Percentiles rank a stretch among this genome's conserved stretches.
Evolutionary conservation across 2,797 vertebrate genomes (phyloP).

Genomic region (Microchirus variegatus): DNA sequence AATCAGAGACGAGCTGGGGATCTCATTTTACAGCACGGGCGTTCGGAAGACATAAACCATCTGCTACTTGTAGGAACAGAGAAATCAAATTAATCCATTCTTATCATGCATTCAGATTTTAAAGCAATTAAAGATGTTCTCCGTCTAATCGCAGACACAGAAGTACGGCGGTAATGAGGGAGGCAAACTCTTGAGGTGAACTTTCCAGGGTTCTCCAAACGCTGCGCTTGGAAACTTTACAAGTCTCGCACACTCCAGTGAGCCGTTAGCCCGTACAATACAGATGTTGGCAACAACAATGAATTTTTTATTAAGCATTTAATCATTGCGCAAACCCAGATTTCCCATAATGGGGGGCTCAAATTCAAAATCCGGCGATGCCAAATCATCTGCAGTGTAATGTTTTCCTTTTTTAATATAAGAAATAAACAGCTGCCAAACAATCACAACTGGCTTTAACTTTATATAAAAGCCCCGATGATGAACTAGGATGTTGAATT

Average conservation of each 20-base stretch:
- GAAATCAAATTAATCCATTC: slow-evolving; percentile 99
- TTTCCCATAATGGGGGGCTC: slow-evolving; percentile 83
- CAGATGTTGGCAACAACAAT: slow-evolving; percentile 98
- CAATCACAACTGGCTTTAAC: slow-evolving; percentile 81
- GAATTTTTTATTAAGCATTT: slow-evolving; percentile 95
- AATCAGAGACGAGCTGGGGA: slow-evolving; percentile 99
- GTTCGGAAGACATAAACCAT: slow-evolving; percentile 99
- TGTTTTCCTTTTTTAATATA: slow-evolving; percentile 85
- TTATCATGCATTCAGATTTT: slow-evolving; percentile 99
- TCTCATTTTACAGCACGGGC: slow-evolving; percentile 99
- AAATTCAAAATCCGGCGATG: slow-evolving; percentile 80
- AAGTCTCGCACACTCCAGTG: slow-evolving; percentile 98
- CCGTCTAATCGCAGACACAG: slow-evolving; percentile 99
- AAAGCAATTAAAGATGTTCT: slow-evolving; percentile 99
- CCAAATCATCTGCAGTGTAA: slow-evolving; percentile 82
- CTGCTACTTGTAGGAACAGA: slow-evolving; percentile 99
- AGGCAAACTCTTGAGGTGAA: slow-evolving; percentile 99
- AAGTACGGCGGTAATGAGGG: slow-evolving; percentile 98
- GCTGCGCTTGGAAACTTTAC: slow-evolving; percentile 99
- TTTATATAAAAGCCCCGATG: slow-evolving; percentile 78
- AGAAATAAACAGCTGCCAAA: slow-evolving; percentile 84
- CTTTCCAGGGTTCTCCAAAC: slow-evolving; percentile 96
- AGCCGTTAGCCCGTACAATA: slow-evolving; percentile 97
- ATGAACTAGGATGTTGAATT: slow-evolving; percentile 81
- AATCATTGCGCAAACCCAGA: slow-evolving; percentile 86